A percentile compares a stretch with the other conserved stretches of the same genome.
Conservation (phyloP, 2,888 invertebrate genomes). For the Tricholauxania praeusta region DNA sequence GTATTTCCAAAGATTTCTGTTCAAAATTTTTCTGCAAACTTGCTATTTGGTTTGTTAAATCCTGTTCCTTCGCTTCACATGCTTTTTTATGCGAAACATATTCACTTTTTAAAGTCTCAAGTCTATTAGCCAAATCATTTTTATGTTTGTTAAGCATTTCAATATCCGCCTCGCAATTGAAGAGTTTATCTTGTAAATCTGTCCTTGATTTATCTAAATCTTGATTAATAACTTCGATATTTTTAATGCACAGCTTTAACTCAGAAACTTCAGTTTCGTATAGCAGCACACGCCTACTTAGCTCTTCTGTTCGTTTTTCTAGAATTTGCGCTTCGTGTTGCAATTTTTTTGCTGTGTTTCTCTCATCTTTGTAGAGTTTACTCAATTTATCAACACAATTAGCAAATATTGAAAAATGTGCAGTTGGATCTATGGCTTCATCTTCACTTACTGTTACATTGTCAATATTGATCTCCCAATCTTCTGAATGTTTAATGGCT, state of each 20-base stretch:
- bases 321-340: slow-evolving; percentile 40
- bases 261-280: slow-evolving; percentile 35
- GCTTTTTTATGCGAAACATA: slow-evolving; percentile 28
- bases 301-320: slow-evolving; percentile 42
- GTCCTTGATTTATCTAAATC: slow-evolving; percentile 40
- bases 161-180: slow-evolving; percentile 35
- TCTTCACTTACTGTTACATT: slow-evolving; percentile 44
- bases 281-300: slow-evolving; percentile 36
- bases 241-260: slow-evolving; percentile 38
- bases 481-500: slow-evolving; percentile 37
- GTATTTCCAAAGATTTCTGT: background rate
- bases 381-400: slow-evolving; percentile 53
- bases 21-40: slow-evolving; percentile 26
- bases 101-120: slow-evolving; percentile 41
- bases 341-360: slow-evolving; percentile 42
- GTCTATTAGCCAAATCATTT: slow-evolving; percentile 33
- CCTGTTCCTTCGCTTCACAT: slow-evolving; percentile 30
- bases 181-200: slow-evolving; percentile 30
- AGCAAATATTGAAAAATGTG: slow-evolving; percentile 52
- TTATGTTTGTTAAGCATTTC: slow-evolving; percentile 41
- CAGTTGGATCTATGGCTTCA: slow-evolving; percentile 40
- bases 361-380: slow-evolving; percentile 47
- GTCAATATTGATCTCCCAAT: slow-evolving; percentile 41
- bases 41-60: slow-evolving; percentile 26
- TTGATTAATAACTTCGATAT: slow-evolving; percentile 39